These are phyloP conservation scores for Lophura nycthemera DNA, from an alignment of 2,113 vertebrate species.

Conservation along the genomic window DNA sequence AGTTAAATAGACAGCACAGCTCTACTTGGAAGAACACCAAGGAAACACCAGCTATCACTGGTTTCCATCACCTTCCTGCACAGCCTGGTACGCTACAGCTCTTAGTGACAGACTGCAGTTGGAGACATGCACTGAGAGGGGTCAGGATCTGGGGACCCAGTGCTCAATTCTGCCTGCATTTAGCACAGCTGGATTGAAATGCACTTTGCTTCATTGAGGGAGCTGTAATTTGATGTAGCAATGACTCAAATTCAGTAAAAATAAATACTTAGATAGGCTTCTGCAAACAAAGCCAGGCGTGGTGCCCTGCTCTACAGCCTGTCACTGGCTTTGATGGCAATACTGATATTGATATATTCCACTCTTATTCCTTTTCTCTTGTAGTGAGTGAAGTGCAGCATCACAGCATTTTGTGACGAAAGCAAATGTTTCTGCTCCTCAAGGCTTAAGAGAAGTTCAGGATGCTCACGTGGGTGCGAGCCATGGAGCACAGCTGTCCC, in stretches of 20 bases:
- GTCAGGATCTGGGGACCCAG: neutral
- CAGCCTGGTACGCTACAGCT: accelerated
- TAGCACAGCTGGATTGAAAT: no score
- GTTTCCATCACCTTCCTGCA: accelerated
- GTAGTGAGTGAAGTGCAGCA: no score
- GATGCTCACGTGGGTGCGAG: neutral
- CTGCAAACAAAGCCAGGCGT: neutral
- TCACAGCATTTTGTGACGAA: neutral
- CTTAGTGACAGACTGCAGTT: accelerated
- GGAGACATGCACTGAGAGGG: accelerated
- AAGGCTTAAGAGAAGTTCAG: neutral
- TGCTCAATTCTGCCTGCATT: no score
- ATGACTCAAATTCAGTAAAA: neutral
- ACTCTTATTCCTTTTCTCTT: neutral
- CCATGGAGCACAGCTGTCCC: neutral
- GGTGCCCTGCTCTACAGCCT: neutral
- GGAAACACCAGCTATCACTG: no score
- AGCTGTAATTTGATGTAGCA: neutral
- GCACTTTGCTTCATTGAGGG: neutral
- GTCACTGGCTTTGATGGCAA: neutral
- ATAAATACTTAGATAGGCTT: neutral
- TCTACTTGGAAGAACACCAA: neutral
- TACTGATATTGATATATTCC: neutral
- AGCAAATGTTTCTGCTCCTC: neutral
- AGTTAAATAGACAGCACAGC: neutral